Evolutionary conservation across 2,888 invertebrate species (phyloP), one percentile per base, ranked within the genome.

Genomic region (Hydropsyche betteni): DNA sequence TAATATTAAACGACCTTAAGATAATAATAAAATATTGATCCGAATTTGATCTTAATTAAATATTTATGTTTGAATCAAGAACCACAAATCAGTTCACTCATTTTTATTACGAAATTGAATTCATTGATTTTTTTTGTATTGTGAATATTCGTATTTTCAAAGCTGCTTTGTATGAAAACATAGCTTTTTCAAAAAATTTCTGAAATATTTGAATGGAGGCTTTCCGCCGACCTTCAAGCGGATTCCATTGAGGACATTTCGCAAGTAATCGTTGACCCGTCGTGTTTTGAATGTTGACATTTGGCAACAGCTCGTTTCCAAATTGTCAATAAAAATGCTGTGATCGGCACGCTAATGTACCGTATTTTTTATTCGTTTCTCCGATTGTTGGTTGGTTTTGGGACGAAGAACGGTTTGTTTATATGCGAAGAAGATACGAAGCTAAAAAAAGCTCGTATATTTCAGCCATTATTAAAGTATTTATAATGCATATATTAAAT

Each of bases 261-360:
- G 64, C 64, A 36, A 64, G 64, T 64, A 34, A 64, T 64, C n/a
- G 34, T 64, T 64, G 64, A 64, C 64, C 64, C 12, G 55, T 55
- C 55, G n/a, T 36, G 36, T n/a, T 58, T 64, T 34, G 64, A 64
- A 64, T 64, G 64, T 64, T 36, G 64, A 64, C 34, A 64, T 64
- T 36, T 36, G 8, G 34, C 64, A 64, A 64, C 64, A 12, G 64
- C 36, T 64, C 24, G 64, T 64, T 64, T 64, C 64, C 36, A 34
- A 36, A 64, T 64, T 64, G 64, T 64, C 64, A 64, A 64, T 64
- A 64, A 64, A 64, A 36, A 36, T 36, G 36, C n/a, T 55, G 34
- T 64, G 33, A 64, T 33, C 34, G 10, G 36, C 6, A 44, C 34
- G 64, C 64, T 36, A 34, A 36, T 33, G 64, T 64, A 64, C 64